phyloP scores from a whole-genome alignment of 2,888 invertebrate species.

The Trichopria drosophilae region DNA sequence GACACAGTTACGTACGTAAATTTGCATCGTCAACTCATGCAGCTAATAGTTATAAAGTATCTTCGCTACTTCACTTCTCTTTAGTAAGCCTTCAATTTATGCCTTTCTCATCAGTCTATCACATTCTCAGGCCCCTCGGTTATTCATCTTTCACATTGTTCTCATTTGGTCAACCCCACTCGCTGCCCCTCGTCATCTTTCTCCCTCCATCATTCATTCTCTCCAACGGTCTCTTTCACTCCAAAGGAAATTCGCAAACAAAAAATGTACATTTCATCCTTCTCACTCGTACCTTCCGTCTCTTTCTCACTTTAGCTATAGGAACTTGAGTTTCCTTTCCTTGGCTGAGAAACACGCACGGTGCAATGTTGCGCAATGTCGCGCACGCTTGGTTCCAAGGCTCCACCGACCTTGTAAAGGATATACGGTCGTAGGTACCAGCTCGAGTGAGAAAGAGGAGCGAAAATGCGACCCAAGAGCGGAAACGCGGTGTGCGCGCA shows the following conservation, averaged over 20 bases:
- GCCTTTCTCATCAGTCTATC: no score
- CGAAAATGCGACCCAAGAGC: conserved; percentile 30
- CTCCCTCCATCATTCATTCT: conserved; percentile 36
- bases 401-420: conserved; percentile 45
- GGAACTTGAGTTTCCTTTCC: conserved; percentile 5
- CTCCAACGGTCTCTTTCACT: conserved; percentile 30
- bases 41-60: conserved; percentile 38
- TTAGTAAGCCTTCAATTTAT: no score
- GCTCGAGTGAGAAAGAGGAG: conserved; percentile 44
- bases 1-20: no score
- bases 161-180: no score
- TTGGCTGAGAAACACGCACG: conserved; percentile 31
- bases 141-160: no score
- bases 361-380: conserved; percentile 36
- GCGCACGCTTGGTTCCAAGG: conserved; percentile 44
- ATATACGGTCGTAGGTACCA: conserved; percentile 45
- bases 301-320: neutral
- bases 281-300: neutral
- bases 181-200: no score
- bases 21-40: no score
- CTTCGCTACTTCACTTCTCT: conserved; percentile 47
- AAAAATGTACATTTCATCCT: no score
- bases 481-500: conserved; percentile 43
- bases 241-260: no score
- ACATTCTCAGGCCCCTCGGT: no score